Percentiles rank a stretch among this genome's conserved stretches.
These are phyloP conservation scores for Kryptopterus vitreolus DNA, from an alignment of 2,797 vertebrate species.

Conservation along the genomic window DNA sequence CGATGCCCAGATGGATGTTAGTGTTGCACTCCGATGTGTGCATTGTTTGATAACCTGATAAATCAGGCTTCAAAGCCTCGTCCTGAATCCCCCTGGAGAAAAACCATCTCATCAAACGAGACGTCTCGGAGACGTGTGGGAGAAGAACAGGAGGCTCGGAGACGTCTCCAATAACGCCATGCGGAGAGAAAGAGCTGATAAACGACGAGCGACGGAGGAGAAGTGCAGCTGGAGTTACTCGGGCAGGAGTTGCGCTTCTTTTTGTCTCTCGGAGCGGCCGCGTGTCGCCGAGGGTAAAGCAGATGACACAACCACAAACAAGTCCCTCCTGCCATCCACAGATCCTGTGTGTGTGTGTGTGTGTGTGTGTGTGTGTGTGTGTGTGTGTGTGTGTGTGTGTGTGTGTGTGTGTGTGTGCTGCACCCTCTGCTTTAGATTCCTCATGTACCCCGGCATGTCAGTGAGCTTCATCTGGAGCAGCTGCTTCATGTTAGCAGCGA, in stretches of 20 bases:
- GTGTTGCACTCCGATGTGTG: neutral
- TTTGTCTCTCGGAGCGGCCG: constrained; percentile 9
- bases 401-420: neutral
- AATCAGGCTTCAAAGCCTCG: constrained; percentile 30
- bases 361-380: neutral
- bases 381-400: constrained; percentile 4
- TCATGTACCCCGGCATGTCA: constrained; percentile 15
- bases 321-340: neutral
- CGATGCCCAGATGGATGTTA: neutral
- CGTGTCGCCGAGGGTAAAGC: constrained; percentile 4
- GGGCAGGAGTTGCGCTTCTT: constrained; percentile 27
- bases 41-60: constrained; percentile 32
- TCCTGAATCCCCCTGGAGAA: constrained; percentile 23
- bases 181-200: constrained; percentile 38
- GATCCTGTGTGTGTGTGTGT: neutral
- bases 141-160: constrained; percentile 13
- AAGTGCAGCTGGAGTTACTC: constrained; percentile 38
- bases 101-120: constrained; percentile 29
- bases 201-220: constrained; percentile 26
- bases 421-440: constrained; percentile 19
- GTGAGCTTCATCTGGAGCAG: constrained; percentile 26
- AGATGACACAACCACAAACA: constrained; percentile 18
- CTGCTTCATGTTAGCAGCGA: constrained; percentile 13
- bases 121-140: neutral
- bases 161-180: constrained; percentile 42